Percentiles rank a stretch among this genome's conserved stretches.
phyloP scores from a whole-genome alignment of 92 coral and sea anemone genomes.

The Porites evermanni region DNA sequence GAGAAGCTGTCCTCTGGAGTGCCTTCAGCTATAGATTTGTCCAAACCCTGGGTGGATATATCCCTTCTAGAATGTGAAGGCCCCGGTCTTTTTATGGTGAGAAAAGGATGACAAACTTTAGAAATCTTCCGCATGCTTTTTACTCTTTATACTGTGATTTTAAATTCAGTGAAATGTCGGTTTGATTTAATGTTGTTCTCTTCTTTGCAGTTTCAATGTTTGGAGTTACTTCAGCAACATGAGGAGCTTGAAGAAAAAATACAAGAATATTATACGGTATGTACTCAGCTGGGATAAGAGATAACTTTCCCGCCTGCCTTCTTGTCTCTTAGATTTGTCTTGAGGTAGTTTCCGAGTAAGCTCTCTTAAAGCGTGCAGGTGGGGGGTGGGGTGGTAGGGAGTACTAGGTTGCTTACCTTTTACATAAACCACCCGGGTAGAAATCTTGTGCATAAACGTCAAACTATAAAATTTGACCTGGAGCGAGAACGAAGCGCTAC shows the following conservation, averaged over 20 bases:
- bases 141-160: no score
- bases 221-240: conserved; percentile 20
- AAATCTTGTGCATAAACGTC: no score
- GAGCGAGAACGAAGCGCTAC: no score
- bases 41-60: conserved; percentile 88
- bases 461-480: no score
- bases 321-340: no score
- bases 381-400: neutral
- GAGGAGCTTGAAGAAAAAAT: conserved; percentile 28
- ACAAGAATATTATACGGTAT: conserved; percentile 31
- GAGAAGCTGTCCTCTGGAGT: conserved; percentile 7
- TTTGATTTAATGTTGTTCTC: neutral
- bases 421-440: no score
- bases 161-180: no score
- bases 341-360: no score
- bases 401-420: no score
- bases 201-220: conserved; percentile 25
- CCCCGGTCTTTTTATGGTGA: conserved; percentile 87
- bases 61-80: conserved; percentile 71
- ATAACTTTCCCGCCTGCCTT: no score
- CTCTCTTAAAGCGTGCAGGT: neutral
- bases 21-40: conserved; percentile 23
- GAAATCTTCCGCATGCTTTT: no score
- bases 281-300: neutral
- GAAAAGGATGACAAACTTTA: conserved; percentile 34